Conservation (phyloP, 2,797 vertebrate species). For the Telmatherina bonti region DNA sequence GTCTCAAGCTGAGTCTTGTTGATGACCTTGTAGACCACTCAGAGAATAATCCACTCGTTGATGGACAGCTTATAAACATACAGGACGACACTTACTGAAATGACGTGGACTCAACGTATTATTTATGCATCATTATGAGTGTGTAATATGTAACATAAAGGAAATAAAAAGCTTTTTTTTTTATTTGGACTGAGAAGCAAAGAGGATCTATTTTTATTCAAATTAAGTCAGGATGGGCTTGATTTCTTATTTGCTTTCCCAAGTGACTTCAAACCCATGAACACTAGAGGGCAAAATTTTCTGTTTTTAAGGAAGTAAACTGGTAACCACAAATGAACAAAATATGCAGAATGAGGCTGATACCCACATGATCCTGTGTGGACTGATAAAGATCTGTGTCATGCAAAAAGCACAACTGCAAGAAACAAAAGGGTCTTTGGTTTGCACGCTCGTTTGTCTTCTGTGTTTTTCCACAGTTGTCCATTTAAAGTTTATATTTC, state of each 20-base stretch:
- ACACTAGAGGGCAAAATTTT: conserved; percentile 37
- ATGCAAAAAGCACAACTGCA: not conserved
- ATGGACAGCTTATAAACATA: conserved; percentile 4
- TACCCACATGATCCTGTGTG: conserved; percentile 2
- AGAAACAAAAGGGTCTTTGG: conserved; percentile 10
- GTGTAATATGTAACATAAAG: conserved; percentile 29
- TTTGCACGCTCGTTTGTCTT: not conserved
- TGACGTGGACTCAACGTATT: conserved; percentile 54
- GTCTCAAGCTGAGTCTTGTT: not conserved
- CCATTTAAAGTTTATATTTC: too few species aligned
- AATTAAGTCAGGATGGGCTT: not conserved
- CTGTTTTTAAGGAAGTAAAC: conserved; percentile 5
- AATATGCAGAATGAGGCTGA: conserved; percentile 12
- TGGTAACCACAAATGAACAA: not conserved
- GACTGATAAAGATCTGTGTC: not conserved
- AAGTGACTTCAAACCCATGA: not conserved
- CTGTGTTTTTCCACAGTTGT: too few species aligned
- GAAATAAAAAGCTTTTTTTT: conserved; percentile 50
- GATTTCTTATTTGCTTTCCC: not conserved
- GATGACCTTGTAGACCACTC: conserved; percentile 1
- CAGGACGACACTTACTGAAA: conserved; percentile 26
- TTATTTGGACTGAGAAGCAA: conserved; percentile 26
- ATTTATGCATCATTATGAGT: conserved; percentile 50
- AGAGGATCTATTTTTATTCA: not conserved
- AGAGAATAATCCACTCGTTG: conserved; percentile 10